Evolutionary conservation across 2,113 vertebrate genomes (phyloP).

Genomic region (Bungarus multicinctus): DNA sequence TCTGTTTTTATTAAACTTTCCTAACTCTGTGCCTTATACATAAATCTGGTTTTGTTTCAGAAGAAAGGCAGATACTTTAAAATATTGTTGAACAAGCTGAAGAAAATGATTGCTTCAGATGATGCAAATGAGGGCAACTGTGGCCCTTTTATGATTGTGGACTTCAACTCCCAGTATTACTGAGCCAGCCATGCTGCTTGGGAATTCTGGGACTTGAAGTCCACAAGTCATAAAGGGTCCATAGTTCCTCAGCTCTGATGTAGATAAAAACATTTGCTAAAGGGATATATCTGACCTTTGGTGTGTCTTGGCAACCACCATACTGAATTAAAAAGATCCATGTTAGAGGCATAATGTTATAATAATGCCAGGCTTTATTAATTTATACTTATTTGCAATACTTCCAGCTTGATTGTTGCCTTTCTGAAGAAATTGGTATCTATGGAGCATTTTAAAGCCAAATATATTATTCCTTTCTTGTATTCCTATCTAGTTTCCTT

Average conservation of each 20-base stretch:
- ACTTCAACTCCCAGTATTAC: background rate
- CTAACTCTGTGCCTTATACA: background rate
- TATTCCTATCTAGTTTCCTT: slow-evolving; percentile 66
- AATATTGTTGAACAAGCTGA: background rate
- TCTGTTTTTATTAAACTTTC: background rate
- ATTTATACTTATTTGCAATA: background rate
- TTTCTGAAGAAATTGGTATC: background rate
- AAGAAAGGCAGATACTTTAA: background rate
- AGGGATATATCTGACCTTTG: background rate
- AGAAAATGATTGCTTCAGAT: background rate
- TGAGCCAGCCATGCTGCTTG: background rate
- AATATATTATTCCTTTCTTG: background rate
- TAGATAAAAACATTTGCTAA: background rate
- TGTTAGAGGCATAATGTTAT: background rate
- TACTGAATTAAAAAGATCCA: background rate
- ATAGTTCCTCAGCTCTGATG: background rate
- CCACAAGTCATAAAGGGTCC: background rate
- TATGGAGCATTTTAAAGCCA: background rate
- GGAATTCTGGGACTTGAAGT: background rate
- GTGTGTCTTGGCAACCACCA: background rate
- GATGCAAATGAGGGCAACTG: background rate
- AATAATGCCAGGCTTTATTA: background rate
- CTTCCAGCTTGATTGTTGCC: background rate
- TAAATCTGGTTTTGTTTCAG: background rate
- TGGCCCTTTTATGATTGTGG: background rate